Evolutionary conservation across 2,113 vertebrate species (phyloP).

Genomic region (Eurystomus gularis): DNA sequence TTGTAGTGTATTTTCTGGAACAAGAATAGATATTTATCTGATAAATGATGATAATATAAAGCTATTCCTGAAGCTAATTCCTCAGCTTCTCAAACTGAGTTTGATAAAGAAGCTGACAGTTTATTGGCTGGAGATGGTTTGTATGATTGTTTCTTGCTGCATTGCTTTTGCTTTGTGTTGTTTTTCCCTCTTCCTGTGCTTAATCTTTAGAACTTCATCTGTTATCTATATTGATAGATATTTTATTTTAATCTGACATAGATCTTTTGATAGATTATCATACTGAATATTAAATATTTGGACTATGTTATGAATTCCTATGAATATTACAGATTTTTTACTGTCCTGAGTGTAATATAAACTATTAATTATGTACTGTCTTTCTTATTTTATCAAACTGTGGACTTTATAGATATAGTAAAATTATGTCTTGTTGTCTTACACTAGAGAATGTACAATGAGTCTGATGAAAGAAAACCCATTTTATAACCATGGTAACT

Average conservation of each 20-base stretch:
- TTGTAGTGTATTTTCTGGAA: background rate
- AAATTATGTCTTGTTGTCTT: conserved; percentile 50
- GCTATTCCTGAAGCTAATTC: background rate
- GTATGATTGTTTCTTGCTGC: background rate
- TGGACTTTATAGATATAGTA: conserved; percentile 31
- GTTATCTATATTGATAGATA: background rate
- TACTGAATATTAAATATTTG: conserved; percentile 43
- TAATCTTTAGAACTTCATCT: background rate
- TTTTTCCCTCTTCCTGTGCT: background rate
- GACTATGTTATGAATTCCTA: background rate
- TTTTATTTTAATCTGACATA: conserved; percentile 18
- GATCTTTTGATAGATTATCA: background rate
- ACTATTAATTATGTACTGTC: conserved; percentile 43
- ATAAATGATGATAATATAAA: background rate
- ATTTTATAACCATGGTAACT: conserved; percentile 68
- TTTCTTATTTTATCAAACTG: conserved; percentile 37
- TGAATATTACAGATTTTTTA: conserved; percentile 9
- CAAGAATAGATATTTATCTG: background rate
- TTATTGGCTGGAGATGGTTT: conserved; percentile 3
- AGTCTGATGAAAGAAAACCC: conserved; percentile 41
- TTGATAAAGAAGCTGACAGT: background rate
- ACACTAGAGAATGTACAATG: conserved; percentile 47
- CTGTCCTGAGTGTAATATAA: conserved; percentile 27
- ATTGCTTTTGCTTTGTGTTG: background rate
- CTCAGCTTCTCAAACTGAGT: background rate